Percentiles rank a stretch among this genome's conserved stretches.
phyloP scores from a whole-genome alignment of 2,113 vertebrate genomes.

The Myotis davidii region DNA sequence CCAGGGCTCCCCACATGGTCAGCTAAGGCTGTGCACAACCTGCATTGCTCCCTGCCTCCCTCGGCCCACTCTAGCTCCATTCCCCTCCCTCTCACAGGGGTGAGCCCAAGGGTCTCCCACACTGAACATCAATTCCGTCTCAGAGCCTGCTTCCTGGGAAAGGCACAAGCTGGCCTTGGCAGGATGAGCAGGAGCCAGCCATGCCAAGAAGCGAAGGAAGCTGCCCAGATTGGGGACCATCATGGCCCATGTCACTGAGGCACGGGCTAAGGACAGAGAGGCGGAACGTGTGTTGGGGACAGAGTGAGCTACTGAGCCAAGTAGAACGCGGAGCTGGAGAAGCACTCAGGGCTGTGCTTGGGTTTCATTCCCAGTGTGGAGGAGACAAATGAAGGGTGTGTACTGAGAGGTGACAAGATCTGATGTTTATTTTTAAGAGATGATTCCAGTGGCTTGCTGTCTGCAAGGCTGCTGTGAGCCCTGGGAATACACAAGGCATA shows the following conservation, averaged over 20 bases:
- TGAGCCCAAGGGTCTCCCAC: neutral
- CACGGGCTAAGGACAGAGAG: neutral
- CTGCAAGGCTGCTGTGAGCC: neutral
- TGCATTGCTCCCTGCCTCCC: neutral
- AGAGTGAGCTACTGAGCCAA: neutral
- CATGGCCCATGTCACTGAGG: neutral
- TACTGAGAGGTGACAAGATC: neutral
- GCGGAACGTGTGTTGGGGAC: too few species aligned
- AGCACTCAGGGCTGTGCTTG: neutral
- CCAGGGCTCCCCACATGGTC: neutral
- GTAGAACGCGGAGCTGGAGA: neutral
- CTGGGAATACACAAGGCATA: neutral
- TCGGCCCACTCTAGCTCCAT: neutral
- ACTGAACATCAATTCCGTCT: neutral
- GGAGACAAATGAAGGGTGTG: neutral
- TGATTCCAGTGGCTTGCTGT: neutral
- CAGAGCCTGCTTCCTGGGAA: neutral
- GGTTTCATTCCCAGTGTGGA: neutral
- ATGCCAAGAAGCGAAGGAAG: neutral
- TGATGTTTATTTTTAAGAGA: neutral
- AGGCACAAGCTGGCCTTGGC: neutral
- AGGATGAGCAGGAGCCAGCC: neutral
- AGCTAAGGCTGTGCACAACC: neutral
- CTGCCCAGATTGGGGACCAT: too few species aligned
- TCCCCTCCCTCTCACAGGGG: neutral